These are phyloP conservation scores for Acrocephalus arundinaceus DNA, from an alignment of 2,113 vertebrate genomes.

Conservation along the genomic window DNA sequence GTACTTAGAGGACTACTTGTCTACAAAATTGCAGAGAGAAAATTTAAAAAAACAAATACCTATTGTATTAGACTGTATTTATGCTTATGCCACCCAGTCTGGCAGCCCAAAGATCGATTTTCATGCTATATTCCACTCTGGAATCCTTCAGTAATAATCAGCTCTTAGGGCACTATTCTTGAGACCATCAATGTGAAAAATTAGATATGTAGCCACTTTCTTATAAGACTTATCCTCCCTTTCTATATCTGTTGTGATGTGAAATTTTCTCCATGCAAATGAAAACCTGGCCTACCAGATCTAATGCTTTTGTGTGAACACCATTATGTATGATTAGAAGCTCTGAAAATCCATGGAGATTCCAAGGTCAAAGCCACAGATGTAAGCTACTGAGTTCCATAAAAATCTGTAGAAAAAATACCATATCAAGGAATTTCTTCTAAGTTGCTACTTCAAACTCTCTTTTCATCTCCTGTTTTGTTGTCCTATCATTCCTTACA, in stretches of 20 bases:
- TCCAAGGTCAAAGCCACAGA: neutral
- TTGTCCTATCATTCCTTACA: neutral
- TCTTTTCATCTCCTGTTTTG: neutral
- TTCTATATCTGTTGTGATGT: neutral
- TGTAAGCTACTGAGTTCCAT: neutral
- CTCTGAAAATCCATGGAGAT: neutral
- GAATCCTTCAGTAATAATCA: neutral
- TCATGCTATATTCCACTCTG: neutral
- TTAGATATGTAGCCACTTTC: neutral
- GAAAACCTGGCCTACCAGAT: neutral
- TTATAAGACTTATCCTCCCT: neutral
- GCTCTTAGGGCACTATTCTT: neutral
- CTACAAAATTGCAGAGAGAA: neutral
- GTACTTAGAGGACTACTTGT: neutral
- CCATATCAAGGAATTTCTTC: neutral
- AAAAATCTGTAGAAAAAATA: neutral
- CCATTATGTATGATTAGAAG: neutral
- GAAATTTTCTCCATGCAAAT: neutral
- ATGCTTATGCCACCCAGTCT: neutral
- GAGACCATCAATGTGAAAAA: neutral
- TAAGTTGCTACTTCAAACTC: neutral
- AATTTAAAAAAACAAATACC: neutral
- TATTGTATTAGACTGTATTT: neutral
- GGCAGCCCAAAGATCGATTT: neutral
- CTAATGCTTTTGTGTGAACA: neutral